A percentile compares a stretch with the other conserved stretches of the same genome.
Evolutionary conservation across 2,888 invertebrate species (phyloP).

Genomic region (Nyleta sp.): DNA sequence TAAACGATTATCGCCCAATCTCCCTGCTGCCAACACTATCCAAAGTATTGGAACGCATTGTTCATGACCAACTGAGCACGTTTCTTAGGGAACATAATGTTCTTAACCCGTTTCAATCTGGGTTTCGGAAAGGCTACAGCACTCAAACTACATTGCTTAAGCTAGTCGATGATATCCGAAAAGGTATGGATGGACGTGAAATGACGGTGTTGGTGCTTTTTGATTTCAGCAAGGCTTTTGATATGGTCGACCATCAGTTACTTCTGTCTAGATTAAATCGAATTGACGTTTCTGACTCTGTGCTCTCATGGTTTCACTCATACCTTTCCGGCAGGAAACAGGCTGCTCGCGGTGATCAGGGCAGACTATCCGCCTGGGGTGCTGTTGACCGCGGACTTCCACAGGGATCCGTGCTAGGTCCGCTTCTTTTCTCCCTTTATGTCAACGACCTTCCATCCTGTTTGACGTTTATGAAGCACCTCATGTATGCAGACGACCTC

Average conservation of each 20-base stretch:
- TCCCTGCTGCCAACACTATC: conserved; percentile 9
- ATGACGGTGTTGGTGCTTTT: neutral
- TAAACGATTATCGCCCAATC: conserved; percentile 13
- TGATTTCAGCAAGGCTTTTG: conserved; percentile 1
- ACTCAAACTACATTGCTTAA: conserved; percentile 13
- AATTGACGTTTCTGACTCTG: too few relatives aligned
- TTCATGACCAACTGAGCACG: conserved; percentile 11
- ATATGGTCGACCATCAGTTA: neutral
- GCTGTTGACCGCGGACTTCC: too few relatives aligned
- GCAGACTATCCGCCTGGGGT: too few relatives aligned
- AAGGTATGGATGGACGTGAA: neutral
- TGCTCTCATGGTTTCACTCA: neutral
- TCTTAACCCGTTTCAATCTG: neutral
- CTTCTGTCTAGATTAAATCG: too few relatives aligned
- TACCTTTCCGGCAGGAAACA: neutral
- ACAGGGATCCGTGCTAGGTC: too few relatives aligned
- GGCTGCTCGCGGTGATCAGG: too few relatives aligned
- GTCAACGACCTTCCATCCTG: too few relatives aligned
- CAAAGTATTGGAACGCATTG: conserved; percentile 19
- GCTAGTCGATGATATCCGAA: neutral
- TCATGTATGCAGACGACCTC: too few relatives aligned
- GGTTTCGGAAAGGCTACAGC: neutral
- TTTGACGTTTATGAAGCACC: too few relatives aligned
- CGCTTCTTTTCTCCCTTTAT: too few relatives aligned
- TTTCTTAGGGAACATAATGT: neutral